Conservation (phyloP, 2,113 vertebrate species). For the Hypomesus transpacificus region DNA sequence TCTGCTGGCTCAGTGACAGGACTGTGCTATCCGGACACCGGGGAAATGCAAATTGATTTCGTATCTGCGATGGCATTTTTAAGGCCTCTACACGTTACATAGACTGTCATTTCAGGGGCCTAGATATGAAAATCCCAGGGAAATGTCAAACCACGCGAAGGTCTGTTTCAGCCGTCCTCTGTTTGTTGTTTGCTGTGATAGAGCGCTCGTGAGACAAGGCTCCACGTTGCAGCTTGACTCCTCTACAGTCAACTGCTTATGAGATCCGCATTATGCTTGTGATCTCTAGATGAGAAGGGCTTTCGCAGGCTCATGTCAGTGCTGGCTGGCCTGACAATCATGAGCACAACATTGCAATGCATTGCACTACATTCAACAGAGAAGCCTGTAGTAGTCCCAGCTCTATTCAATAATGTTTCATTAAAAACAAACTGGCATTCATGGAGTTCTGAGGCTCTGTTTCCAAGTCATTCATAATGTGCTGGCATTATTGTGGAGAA, state of each 20-base stretch:
- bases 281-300: constrained; percentile 28
- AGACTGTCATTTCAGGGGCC: constrained; percentile 69
- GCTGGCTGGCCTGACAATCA: constrained; percentile 22
- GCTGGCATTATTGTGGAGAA: not conserved
- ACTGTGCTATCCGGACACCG: constrained; percentile 69
- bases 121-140: constrained; percentile 72
- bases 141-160: constrained; percentile 74
- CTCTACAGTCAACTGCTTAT: constrained; percentile 53
- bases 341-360: too few species aligned
- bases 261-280: constrained; percentile 44
- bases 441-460: not conserved
- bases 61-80: constrained; percentile 79
- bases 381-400: not conserved
- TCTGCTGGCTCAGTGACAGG: constrained; percentile 74
- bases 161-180: constrained; percentile 51
- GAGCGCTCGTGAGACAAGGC: constrained; percentile 57
- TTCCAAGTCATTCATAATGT: not conserved
- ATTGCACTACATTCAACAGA: not conserved
- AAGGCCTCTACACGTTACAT: constrained; percentile 68
- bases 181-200: constrained; percentile 71
- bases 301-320: constrained; percentile 26
- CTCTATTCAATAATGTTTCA: not conserved
- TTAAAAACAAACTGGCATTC: not conserved
- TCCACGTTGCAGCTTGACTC: constrained; percentile 59
- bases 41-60: constrained; percentile 82